Evolutionary conservation across 2,888 invertebrate genomes (phyloP).

Genomic region (Marronus borbonicus): DNA sequence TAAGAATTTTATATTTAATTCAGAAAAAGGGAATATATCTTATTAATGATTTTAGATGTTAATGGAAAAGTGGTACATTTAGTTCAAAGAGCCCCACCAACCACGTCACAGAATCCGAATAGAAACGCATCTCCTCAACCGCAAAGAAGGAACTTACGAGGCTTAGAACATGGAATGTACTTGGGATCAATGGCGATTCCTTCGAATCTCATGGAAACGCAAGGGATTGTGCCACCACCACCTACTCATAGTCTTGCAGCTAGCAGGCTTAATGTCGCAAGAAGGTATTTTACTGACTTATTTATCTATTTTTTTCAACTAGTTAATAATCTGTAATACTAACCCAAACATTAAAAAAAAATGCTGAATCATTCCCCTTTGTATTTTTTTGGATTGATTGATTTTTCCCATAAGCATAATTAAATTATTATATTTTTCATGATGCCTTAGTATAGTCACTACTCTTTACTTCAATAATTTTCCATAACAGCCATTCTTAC

Average conservation of each 20-base stretch:
- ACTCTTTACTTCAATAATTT: no score
- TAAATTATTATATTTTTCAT: no score
- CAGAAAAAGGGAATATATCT: neutral
- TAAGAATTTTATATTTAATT: slow-evolving; percentile 66
- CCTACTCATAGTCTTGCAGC: slow-evolving; percentile 72
- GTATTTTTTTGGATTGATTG: no score
- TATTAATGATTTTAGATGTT: slow-evolving; percentile 76
- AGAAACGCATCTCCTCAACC: slow-evolving; percentile 62
- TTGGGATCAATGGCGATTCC: slow-evolving; percentile 76
- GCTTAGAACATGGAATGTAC: slow-evolving; percentile 71
- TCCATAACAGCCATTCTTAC: no score
- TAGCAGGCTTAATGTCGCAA: slow-evolving; percentile 72
- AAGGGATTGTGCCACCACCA: slow-evolving; percentile 71
- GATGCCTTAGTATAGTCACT: no score
- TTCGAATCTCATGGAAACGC: slow-evolving; percentile 69
- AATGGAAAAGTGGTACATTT: slow-evolving; percentile 94
- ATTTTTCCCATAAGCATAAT: no score
- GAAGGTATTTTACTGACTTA: slow-evolving; percentile 61
- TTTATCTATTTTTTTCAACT: no score
- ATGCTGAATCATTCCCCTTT: no score
- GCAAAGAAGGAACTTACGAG: slow-evolving; percentile 61
- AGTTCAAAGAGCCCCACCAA: slow-evolving; percentile 89
- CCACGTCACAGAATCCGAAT: slow-evolving; percentile 59
- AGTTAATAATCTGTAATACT: no score
- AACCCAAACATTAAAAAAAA: no score